These are phyloP conservation scores for Capitella teleta DNA, from an alignment of 1,140 invertebrate genomes.

Conservation along the genomic window DNA sequence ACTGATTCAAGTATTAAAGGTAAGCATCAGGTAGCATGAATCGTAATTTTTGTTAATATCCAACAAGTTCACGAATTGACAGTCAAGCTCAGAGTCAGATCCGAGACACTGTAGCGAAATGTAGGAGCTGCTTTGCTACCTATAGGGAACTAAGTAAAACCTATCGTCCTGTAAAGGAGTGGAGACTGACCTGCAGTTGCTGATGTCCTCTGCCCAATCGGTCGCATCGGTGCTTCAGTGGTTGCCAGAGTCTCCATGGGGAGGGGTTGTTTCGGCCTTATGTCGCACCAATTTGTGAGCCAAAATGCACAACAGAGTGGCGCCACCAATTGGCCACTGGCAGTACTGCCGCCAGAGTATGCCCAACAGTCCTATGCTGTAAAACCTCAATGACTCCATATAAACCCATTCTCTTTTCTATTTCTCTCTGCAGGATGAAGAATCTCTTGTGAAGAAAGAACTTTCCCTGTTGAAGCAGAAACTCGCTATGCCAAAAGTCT, in stretches of 20 bases:
- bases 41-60: no score
- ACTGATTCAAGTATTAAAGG: no score
- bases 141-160: no score
- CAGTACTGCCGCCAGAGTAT: background rate
- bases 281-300: background rate
- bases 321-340: background rate
- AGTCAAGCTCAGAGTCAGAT: no score
- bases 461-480: conserved; percentile 1
- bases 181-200: no score
- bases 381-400: background rate
- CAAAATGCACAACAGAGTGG: background rate
- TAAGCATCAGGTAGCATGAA: no score
- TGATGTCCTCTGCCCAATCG: no score
- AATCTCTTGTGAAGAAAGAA: background rate
- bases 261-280: background rate
- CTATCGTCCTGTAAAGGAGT: no score
- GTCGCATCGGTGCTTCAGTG: no score
- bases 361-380: background rate
- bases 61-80: no score
- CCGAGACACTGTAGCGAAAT: no score
- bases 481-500: background rate
- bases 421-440: conserved; percentile 1
- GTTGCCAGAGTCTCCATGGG: background rate
- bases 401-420: background rate
- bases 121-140: no score